Evolutionary conservation across 2,113 vertebrate genomes (phyloP), one percentile per base, ranked within the genome.

Genomic region (Nothobranchius kuhntae): DNA sequence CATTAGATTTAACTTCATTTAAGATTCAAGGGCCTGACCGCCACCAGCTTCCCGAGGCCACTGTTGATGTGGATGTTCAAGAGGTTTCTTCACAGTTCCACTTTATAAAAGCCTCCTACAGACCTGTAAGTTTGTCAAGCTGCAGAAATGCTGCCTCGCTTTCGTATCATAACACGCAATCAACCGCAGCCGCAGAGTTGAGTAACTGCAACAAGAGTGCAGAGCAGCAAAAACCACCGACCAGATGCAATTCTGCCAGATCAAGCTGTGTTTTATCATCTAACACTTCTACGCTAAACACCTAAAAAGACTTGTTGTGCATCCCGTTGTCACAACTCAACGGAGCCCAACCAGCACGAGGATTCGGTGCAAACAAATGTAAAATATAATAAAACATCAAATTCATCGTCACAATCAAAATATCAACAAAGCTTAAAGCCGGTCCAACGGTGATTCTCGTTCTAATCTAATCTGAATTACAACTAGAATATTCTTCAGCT

Each of bases 1-100:
- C 4, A 50, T 80, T 61, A 60, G 71, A 80, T 72, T 85, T 35
- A 4, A 83, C 57, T 73, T 70, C 42, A 81, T 55, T 72, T 60
- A 51, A 78, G 61, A 71, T 63, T 78, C 71, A 65, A 76, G 71
- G 67, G 24, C 68, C 55, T 21, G 56, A 58, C 44, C 53, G 13
- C 30, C 30, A 14, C 1, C 12, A 46, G 59, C 40, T 53, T n/a
- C 68, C 13, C 24, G 13, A 77, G 47, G 48, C 73, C 13, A 9
- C 40, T 14, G 13, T 26, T 26, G 10, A 46, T 15, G 21, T 9
- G 26, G 46, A 53, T 50, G 17, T 30, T 13, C 4, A 59, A 13
- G 6, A 2, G 12, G 52, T 62, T 50, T 67, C 6, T 44, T 44
- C 7, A 7, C 36, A 38, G 3, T 38, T 7, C 3, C 7, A 38